A percentile compares a stretch with the other conserved stretches of the same genome.
These are phyloP conservation scores for Tetragnatha montana DNA, from an alignment of 2,888 invertebrate species.

Conservation along the genomic window DNA sequence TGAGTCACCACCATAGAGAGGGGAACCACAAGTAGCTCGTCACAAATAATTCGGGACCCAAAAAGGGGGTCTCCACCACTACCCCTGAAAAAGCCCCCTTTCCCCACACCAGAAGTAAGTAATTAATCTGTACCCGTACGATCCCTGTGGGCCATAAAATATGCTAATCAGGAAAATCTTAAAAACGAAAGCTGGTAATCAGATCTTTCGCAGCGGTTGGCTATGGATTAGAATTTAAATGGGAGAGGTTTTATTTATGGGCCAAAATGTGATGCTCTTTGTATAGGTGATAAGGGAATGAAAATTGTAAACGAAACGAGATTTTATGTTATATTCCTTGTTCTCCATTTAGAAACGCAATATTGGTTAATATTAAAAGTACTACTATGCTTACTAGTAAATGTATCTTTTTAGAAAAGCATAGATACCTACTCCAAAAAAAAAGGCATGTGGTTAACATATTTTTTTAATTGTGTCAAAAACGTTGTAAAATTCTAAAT, in stretches of 20 bases:
- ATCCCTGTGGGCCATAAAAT: neutral
- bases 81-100: neutral
- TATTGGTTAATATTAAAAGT: no score
- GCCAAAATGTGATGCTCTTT: neutral
- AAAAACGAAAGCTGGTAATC: neutral
- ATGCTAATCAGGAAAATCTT: neutral
- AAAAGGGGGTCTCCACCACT: neutral
- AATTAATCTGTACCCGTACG: constrained; percentile 37
- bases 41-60: neutral
- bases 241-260: neutral
- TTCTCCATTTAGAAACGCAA: no score
- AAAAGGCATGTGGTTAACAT: no score
- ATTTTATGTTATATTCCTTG: no score
- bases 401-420: no score
- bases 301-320: no score
- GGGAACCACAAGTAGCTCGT: constrained; percentile 60
- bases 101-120: constrained; percentile 20
- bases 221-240: neutral
- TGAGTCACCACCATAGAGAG: neutral
- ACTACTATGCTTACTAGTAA: no score
- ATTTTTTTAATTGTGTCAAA: no score
- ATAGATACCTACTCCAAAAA: no score
- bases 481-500: no score
- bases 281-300: no score
- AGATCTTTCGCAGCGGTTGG: neutral